Evolutionary conservation across 2,113 vertebrate genomes (phyloP).

Genomic region (Heterotis niloticus): DNA sequence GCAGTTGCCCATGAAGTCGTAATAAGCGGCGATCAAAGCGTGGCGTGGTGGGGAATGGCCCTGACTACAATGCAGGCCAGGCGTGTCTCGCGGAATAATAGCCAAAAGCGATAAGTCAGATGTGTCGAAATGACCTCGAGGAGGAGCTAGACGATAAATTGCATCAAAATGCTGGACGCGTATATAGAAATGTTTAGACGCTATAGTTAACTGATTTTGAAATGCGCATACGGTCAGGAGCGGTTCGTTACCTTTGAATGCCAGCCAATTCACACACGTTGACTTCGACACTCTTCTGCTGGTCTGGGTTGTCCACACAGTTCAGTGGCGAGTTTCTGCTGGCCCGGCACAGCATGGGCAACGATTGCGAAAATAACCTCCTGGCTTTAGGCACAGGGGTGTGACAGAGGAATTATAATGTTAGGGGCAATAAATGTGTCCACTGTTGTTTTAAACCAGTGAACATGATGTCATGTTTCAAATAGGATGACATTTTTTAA

Average conservation of each 20-base stretch:
- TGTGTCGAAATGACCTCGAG: not conserved
- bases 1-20: slow-evolving; percentile 73
- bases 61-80: slow-evolving; percentile 53
- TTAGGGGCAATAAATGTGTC: not conserved
- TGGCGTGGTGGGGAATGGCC: slow-evolving; percentile 70
- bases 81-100: slow-evolving; percentile 42
- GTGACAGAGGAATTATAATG: not conserved
- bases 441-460: too few species aligned
- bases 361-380: slow-evolving; percentile 63
- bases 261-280: slow-evolving; percentile 60
- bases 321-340: slow-evolving; percentile 61
- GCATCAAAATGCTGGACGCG: too few species aligned
- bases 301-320: slow-evolving; percentile 65
- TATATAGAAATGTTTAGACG: too few species aligned
- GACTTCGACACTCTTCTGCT: slow-evolving; percentile 60
- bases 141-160: not conserved
- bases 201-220: too few species aligned
- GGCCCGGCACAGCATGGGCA: slow-evolving; percentile 66
- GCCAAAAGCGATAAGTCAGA: not conserved
- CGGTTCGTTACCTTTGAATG: slow-evolving; percentile 65
- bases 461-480: not conserved
- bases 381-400: slow-evolving; percentile 51
- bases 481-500: not conserved
- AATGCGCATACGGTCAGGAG: not conserved
- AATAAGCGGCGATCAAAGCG: slow-evolving; percentile 60